These are phyloP conservation scores for Thunnus thynnus DNA, from an alignment of 2,113 vertebrate species.

Conservation along the genomic window DNA sequence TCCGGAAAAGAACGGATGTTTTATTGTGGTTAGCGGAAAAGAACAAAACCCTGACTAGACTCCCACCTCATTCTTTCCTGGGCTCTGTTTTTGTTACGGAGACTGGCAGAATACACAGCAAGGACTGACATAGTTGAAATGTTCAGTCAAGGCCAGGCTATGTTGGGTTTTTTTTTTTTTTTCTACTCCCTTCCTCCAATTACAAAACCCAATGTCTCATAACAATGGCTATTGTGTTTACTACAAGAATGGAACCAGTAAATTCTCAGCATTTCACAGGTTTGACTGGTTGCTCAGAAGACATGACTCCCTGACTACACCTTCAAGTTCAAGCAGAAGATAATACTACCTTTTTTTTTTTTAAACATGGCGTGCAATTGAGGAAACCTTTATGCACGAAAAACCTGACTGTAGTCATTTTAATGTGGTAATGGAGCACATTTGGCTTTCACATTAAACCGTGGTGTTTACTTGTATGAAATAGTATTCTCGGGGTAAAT, in stretches of 20 bases:
- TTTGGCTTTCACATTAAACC: too few relatives aligned
- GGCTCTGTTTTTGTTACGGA: conserved; percentile 63
- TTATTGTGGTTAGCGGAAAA: conserved; percentile 37
- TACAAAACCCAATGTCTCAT: conserved; percentile 54
- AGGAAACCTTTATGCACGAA: background rate
- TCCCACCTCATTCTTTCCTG: conserved; percentile 65
- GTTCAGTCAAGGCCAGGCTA: conserved; percentile 63
- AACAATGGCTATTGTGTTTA: conserved; percentile 78
- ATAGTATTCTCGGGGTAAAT: background rate
- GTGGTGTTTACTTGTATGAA: background rate
- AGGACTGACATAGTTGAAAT: conserved; percentile 59
- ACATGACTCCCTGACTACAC: background rate
- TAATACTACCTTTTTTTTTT: conserved; percentile 1
- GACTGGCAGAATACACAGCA: conserved; percentile 58
- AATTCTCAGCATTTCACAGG: conserved; percentile 52
- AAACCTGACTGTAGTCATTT: background rate
- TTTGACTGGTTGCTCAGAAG: conserved; percentile 1
- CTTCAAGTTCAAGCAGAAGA: conserved; percentile 19
- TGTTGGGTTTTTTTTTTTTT: conserved; percentile 27
- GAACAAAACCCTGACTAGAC: conserved; percentile 27
- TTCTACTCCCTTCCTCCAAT: conserved; percentile 62
- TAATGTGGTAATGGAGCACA: background rate
- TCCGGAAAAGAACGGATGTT: conserved; percentile 53
- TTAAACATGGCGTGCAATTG: background rate
- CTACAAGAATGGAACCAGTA: conserved; percentile 46